Conservation (phyloP, 23 tunicate genomes). For the Diplosoma virens region DNA sequence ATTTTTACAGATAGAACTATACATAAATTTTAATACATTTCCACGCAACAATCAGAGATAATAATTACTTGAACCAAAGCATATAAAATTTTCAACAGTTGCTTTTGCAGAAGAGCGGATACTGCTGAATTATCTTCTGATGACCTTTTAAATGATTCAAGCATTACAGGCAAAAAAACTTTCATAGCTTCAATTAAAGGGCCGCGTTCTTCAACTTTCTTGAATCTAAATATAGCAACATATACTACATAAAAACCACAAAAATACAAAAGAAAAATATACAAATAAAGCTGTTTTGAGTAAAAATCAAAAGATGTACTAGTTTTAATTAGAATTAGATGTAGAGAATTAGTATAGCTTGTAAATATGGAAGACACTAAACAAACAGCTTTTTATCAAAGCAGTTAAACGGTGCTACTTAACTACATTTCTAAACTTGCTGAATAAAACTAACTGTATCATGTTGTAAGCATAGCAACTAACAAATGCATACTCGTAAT, state of each 20-base stretch:
- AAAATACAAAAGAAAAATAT: background rate
- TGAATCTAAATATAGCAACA: constrained; percentile 44
- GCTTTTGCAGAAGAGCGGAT: constrained; percentile 81
- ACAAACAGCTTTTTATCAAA: no score
- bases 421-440: no score
- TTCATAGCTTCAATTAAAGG: constrained; percentile 92
- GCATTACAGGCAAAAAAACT: constrained; percentile 73
- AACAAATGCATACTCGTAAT: constrained; percentile 61
- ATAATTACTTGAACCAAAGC: constrained; percentile 83
- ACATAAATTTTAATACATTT: background rate
- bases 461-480: no score
- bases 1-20: no score
- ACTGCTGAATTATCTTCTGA: constrained; percentile 62
- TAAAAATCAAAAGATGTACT: background rate
- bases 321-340: background rate
- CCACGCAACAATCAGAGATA: no score
- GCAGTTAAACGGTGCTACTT: no score
- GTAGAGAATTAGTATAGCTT: no score
- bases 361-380: no score
- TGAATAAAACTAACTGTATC: no score
- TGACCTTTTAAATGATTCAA: constrained; percentile 39
- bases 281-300: no score
- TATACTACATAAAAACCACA: background rate
- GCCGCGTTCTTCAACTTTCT: constrained; percentile 67
- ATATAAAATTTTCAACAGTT: constrained; percentile 84